phyloP scores from a whole-genome alignment of 2,888 invertebrate species.

The Epsilonema sp. region DNA sequence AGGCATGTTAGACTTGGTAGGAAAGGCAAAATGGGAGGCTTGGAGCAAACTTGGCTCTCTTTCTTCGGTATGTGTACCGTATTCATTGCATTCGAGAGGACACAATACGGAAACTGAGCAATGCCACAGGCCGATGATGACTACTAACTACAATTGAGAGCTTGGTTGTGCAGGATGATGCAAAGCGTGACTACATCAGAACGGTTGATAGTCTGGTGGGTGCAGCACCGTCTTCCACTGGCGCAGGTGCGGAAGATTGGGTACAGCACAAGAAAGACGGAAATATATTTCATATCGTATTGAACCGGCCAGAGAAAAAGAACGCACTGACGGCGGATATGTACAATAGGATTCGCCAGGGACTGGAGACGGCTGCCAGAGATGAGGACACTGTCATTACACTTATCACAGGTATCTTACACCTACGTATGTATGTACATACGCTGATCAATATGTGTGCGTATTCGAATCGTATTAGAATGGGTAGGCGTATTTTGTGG shows the following conservation, averaged over 20 bases:
- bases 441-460: no score
- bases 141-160: no score
- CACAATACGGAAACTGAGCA: no score
- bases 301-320: slow-evolving; percentile 55
- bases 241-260: neutral
- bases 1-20: slow-evolving; percentile 40
- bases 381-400: slow-evolving; percentile 46
- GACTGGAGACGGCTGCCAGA: slow-evolving; percentile 46
- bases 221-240: slow-evolving; percentile 7
- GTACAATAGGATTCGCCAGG: slow-evolving; percentile 45
- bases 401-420: slow-evolving; percentile 49
- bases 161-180: slow-evolving; percentile 38
- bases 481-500: no score
- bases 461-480: no score
- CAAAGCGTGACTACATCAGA: slow-evolving; percentile 35
- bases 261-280: slow-evolving; percentile 28
- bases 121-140: no score
- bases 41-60: slow-evolving; percentile 37
- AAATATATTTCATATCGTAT: slow-evolving; percentile 40
- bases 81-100: slow-evolving; percentile 3
- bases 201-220: slow-evolving; percentile 31
- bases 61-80: slow-evolving; percentile 30
- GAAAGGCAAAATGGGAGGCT: slow-evolving; percentile 40
- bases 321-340: slow-evolving; percentile 52
- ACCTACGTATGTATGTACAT: no score